These are phyloP conservation scores for Diarsia mendica DNA, from an alignment of 2,888 invertebrate species.

Conservation along the genomic window DNA sequence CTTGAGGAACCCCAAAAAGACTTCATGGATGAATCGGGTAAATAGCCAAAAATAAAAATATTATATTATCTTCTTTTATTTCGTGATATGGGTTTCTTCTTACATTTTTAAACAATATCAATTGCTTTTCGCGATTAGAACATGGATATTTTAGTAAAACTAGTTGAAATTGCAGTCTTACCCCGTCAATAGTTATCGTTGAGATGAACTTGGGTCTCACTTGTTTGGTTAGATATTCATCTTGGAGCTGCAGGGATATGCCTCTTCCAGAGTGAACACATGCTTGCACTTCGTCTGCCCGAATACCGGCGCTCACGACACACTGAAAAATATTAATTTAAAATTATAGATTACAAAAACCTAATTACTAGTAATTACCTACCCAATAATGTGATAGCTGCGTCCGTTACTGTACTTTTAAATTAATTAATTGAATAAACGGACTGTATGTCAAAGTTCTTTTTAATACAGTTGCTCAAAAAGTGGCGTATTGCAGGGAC, in stretches of 20 bases:
- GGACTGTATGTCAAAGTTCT: background rate
- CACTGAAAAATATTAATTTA: conserved; percentile 82
- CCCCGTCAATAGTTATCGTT: conserved; percentile 87
- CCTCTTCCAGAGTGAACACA: conserved; percentile 81
- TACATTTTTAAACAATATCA: background rate
- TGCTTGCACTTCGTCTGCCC: conserved; percentile 63
- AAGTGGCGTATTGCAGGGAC: no score
- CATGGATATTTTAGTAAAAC: background rate
- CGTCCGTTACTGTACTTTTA: no score
- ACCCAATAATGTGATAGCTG: no score
- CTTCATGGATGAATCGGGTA: background rate
- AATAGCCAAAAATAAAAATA: background rate
- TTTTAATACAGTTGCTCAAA: no score
- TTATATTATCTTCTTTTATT: background rate
- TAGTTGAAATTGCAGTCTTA: conserved; percentile 64
- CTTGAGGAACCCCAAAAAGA: conserved; percentile 3
- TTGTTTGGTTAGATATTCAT: conserved; percentile 84
- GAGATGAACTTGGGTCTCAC: conserved; percentile 87
- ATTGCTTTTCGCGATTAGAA: background rate
- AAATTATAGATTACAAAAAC: no score
- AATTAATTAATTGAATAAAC: background rate
- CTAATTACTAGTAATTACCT: no score
- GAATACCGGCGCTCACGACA: conserved; percentile 70
- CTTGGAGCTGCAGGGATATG: conserved; percentile 82
- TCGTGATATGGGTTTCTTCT: background rate